A percentile compares a stretch with the other conserved stretches of the same genome.
phyloP scores from a whole-genome alignment of 1,140 invertebrate genomes.

The Sitodiplosis mosellana region DNA sequence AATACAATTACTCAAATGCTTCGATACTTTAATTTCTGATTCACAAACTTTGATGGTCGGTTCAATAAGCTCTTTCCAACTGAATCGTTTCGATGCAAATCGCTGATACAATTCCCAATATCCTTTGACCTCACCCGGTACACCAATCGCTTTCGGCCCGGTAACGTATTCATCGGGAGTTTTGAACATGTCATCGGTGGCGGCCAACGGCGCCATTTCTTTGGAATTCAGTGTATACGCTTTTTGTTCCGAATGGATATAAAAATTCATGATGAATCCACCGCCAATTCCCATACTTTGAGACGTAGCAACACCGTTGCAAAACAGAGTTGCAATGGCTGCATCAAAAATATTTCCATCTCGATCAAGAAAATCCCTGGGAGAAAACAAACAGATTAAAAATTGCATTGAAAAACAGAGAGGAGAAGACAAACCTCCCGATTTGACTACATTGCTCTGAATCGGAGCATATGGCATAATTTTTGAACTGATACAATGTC shows the following conservation, averaged over 20 bases:
- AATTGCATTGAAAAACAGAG: too few relatives aligned
- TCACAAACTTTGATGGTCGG: slow-evolving; percentile 60
- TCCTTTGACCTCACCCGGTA: slow-evolving; percentile 81
- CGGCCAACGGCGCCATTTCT: slow-evolving; percentile 53
- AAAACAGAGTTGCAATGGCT: slow-evolving; percentile 63
- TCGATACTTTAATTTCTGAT: slow-evolving; percentile 52
- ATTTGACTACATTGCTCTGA: slow-evolving; percentile 45
- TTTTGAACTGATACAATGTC: slow-evolving; percentile 32
- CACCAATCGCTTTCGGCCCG: slow-evolving; percentile 58
- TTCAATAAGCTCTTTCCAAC: slow-evolving; percentile 58
- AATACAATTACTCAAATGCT: slow-evolving; percentile 34
- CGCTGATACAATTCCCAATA: slow-evolving; percentile 65
- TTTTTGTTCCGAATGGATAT: slow-evolving; percentile 38
- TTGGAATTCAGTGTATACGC: slow-evolving; percentile 56
- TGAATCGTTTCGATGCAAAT: slow-evolving; percentile 68
- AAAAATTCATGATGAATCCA: slow-evolving; percentile 70
- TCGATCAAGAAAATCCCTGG: slow-evolving; percentile 44
- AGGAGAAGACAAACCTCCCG: slow-evolving; percentile 42
- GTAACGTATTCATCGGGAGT: slow-evolving; percentile 13
- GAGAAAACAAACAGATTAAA: too few relatives aligned
- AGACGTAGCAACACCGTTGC: slow-evolving; percentile 65
- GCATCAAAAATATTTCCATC: slow-evolving; percentile 75
- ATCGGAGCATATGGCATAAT: slow-evolving; percentile 52
- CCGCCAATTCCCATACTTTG: slow-evolving; percentile 82
- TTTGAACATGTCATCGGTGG: slow-evolving; percentile 33